Percentiles rank a stretch among this genome's conserved stretches.
Conservation (phyloP, 2,888 invertebrate species). For the Pyrrhosoma nymphula region DNA sequence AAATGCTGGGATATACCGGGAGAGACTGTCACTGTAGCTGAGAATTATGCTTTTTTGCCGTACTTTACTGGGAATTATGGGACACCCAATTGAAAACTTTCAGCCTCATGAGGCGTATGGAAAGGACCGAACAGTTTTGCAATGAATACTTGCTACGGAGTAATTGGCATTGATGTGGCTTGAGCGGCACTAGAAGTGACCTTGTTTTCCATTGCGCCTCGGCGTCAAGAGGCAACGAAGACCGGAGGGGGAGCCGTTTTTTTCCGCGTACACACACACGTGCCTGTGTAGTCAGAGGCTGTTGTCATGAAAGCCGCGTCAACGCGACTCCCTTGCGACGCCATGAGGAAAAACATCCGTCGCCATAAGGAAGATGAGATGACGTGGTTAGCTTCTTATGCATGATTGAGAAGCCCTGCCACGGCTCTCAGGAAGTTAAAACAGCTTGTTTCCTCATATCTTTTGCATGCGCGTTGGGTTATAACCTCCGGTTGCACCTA, state of each 20-base stretch:
- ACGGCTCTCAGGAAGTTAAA: no score
- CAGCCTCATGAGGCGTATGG: neutral
- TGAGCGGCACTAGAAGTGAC: neutral
- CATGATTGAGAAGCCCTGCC: no score
- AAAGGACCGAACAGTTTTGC: neutral
- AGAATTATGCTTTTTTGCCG: no score
- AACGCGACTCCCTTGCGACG: neutral
- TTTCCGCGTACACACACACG: neutral
- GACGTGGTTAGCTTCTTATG: no score
- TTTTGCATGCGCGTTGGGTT: no score
- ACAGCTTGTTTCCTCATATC: no score
- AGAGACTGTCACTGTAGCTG: no score
- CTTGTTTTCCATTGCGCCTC: conserved; percentile 8
- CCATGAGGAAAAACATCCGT: neutral
- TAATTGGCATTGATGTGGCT: conserved; percentile 1
- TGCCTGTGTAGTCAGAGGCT: neutral
- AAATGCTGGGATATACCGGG: no score
- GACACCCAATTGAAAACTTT: neutral
- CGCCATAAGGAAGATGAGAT: neutral
- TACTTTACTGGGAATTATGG: no score
- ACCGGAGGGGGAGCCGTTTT: neutral
- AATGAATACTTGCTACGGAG: neutral
- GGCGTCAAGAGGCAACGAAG: neutral
- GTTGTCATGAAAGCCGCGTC: neutral
- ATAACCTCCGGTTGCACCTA: no score